Evolutionary conservation across 2,888 invertebrate genomes (phyloP), one percentile per base, ranked within the genome.

Genomic region (Conistra vaccinii): DNA sequence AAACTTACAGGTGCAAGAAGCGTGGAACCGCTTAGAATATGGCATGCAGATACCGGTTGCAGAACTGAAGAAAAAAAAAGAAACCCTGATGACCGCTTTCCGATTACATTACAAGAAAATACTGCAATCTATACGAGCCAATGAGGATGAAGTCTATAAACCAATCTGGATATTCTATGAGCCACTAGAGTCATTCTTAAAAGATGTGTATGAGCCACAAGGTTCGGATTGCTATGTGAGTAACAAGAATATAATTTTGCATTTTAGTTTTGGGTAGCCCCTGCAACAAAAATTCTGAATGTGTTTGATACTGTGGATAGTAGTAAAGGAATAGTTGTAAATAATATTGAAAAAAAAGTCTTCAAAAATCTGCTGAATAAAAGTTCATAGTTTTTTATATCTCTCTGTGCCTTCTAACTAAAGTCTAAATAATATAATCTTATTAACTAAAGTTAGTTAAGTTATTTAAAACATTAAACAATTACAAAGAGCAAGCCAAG

Each of bases 131-230:
- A 57, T 76, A 32, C 55, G 60, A 55, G 20, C 55, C 20, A 76
- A 71, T 42, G 81, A 81, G 29, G 77, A 78, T n/a, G 80, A 81
- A 63, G 26, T 78, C 12, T 84, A 78, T 45, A 81, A 81, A 61
- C 84, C 84, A 12, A 81, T 81, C 5, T 84, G 84, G 84, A 76
- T 71, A 26, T 84, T 81, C 17, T 84, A 78, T 74, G 84, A 81
- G 32, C 78, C 76, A 1, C n/a, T 84, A 29, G 78, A 73, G 26
- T 72, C 78, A 42, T 84, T 84, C 58, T 69, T 81, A 42, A 84
- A 58, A 66, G 72, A 81, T 55, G 69, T 78, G 0, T 84, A 84
- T 57, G 71, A 71, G 51, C 57, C 78, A 26, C 70, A 68, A 0
- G 63, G 35, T 3, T 39, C 60, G 3, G 81, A 81, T 39, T 26